Evolutionary conservation across 1,140 invertebrate species (phyloP).

Genomic region (Achatina immaculata): DNA sequence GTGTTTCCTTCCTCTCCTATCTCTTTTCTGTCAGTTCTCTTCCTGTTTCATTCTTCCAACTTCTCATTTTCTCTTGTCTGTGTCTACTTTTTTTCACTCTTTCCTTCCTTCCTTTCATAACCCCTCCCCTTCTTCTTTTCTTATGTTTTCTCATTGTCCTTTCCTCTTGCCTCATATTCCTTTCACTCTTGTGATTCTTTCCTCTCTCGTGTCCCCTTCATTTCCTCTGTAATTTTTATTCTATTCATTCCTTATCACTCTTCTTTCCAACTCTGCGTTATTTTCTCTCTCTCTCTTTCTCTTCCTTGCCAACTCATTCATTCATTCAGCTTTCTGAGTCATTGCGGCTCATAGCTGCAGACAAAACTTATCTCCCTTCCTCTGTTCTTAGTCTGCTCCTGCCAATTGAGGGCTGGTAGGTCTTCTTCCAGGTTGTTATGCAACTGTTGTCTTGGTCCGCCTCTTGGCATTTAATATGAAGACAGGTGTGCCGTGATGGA

Average conservation of each 20-base stretch:
- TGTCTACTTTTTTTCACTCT: background rate
- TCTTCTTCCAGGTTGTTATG: no score
- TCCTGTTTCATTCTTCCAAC: background rate
- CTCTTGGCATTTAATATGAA: no score
- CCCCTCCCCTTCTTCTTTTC: background rate
- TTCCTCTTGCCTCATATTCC: background rate
- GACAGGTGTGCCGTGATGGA: no score
- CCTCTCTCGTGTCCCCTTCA: background rate
- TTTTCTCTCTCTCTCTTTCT: conserved; percentile 16
- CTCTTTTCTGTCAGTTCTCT: background rate
- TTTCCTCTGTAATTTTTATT: background rate
- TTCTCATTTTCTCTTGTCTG: background rate
- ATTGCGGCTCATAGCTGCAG: no score
- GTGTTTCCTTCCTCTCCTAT: background rate
- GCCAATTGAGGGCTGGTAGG: no score
- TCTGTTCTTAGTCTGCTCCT: no score
- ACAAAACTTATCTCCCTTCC: no score
- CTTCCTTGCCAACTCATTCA: background rate
- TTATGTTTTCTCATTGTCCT: background rate
- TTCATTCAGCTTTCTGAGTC: no score
- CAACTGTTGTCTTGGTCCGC: no score
- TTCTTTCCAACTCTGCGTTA: background rate
- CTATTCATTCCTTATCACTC: background rate
- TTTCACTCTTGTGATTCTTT: background rate
- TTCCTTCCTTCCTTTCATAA: background rate